Base-by-base conservation (phyloP, 2,113 vertebrate species). In the Vimba vimba region DNA sequence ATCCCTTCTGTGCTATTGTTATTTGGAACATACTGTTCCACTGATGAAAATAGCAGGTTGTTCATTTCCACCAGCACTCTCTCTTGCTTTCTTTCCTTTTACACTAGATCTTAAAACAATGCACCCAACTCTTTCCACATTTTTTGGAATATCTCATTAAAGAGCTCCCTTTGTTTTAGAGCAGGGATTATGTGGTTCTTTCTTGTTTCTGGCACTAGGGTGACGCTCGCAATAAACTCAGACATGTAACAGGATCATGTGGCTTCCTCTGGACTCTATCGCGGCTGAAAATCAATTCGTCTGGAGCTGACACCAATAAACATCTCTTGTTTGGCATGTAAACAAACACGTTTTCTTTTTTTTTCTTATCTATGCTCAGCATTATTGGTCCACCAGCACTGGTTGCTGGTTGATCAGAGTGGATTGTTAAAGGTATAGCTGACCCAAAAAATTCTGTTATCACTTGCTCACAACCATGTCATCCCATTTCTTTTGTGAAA, bases 11-110 rank as follows among this genome's bases (percentile, higher is more conserved):
- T 87, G 85, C 88, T 89, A 86, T 92, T 94, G 91, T 92, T 91
- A 89, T 91, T 92, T 87, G 87, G 91, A 92, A 93, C 89, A 88
- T 89, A 84, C 86, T 93, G 92, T 90, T 91, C 88, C 85, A 79
- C 59, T 90, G 79, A 87, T 82, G 88, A 84, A 88, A 91, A 90
- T 88, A 87, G 87, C 83, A 89, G 52, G 85, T 86, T 86, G 69
- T 89, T 87, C 77, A 82, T 3, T 21, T 39, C 33, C 71, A 74
- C 21, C 25, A 47, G 59, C 30, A 11, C 30, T 39, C 43, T 7
- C 11, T 21, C 39, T 43, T 43, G n/a, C 12, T 68, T 69, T 45
- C 33, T 55, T 85, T 55, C 27, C 27, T 21, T 9, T 77, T 23
- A 55, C 75, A 12, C 25, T 55, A 15, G 25, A 77, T 55, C 47